Percentiles rank a stretch among this genome's conserved stretches.
phyloP scores from a whole-genome alignment of 2,888 invertebrate species.

The Chymomyza fuscimana region DNA sequence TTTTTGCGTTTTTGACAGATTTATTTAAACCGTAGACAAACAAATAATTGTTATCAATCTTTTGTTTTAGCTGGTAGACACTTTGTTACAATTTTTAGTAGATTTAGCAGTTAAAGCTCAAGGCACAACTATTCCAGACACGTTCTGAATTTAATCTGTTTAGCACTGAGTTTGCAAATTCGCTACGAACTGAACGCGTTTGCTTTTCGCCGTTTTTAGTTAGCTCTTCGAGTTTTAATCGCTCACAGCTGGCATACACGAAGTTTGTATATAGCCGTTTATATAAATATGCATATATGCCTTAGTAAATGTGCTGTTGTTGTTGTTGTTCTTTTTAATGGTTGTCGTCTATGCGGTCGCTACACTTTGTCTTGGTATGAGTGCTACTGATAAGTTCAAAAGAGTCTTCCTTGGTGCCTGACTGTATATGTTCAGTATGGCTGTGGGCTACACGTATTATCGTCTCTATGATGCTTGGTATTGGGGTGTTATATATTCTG shows the following conservation, averaged over 20 bases:
- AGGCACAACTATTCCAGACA: conserved; percentile 60
- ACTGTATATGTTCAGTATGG: neutral
- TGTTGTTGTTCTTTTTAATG: conserved; percentile 40
- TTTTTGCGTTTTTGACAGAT: neutral
- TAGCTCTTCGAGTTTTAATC: conserved; percentile 50
- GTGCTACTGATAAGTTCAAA: conserved; percentile 50
- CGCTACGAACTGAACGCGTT: conserved; percentile 39
- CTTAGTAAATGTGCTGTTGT: conserved; percentile 45
- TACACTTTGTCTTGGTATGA: conserved; percentile 15
- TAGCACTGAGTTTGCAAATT: conserved; percentile 51
- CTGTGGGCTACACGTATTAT: neutral
- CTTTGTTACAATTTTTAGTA: neutral
- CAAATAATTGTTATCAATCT: conserved; percentile 22
- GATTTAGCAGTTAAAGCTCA: neutral
- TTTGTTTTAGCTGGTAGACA: neutral
- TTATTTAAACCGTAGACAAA: neutral
- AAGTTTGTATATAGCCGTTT: conserved; percentile 10
- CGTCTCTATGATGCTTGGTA: conserved; percentile 1
- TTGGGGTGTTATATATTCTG: conserved; percentile 17
- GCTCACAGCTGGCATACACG: conserved; percentile 35
- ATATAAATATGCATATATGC: neutral
- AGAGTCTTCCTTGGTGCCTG: conserved; percentile 12
- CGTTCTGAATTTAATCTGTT: conserved; percentile 57
- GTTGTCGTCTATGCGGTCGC: neutral
- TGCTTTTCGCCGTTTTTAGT: conserved; percentile 17